Conservation (phyloP, 2,113 vertebrate genomes). For the Takifugu flavidus region DNA sequence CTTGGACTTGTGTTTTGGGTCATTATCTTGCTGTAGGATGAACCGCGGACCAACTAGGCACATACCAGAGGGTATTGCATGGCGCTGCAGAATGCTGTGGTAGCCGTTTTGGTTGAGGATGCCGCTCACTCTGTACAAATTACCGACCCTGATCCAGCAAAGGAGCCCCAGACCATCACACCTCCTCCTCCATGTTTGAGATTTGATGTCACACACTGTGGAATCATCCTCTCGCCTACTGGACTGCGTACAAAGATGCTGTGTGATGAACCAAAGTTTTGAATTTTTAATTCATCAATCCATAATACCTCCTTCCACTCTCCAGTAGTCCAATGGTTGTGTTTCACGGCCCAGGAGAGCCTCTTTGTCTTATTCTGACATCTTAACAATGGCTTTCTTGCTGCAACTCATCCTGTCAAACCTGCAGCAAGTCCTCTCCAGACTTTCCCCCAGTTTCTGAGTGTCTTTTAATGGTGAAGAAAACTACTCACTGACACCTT, state of each 20-base stretch:
- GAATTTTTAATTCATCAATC: background rate
- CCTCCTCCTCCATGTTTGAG: conserved; percentile 1
- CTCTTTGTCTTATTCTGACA: background rate
- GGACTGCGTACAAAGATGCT: background rate
- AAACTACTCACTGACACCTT: background rate
- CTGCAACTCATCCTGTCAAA: too few species aligned
- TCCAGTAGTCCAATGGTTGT: background rate
- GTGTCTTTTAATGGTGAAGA: background rate
- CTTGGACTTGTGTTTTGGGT: background rate
- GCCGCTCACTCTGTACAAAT: background rate
- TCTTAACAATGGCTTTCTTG: background rate
- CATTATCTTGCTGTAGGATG: background rate
- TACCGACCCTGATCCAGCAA: background rate
- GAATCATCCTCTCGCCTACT: conserved; percentile 2
- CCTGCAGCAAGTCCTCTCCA: background rate
- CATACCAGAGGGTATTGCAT: conserved; percentile 2
- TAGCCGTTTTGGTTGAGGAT: background rate
- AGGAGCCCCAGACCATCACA: background rate
- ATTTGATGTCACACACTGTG: conserved; percentile 1
- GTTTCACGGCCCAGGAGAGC: background rate
- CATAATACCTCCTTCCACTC: conserved; percentile 1
- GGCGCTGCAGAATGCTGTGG: background rate
- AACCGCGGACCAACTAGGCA: background rate
- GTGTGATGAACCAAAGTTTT: background rate
- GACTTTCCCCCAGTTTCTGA: background rate